Evolutionary conservation across 2,797 vertebrate species (phyloP).

Genomic region (Hyperoplus immaculatus): DNA sequence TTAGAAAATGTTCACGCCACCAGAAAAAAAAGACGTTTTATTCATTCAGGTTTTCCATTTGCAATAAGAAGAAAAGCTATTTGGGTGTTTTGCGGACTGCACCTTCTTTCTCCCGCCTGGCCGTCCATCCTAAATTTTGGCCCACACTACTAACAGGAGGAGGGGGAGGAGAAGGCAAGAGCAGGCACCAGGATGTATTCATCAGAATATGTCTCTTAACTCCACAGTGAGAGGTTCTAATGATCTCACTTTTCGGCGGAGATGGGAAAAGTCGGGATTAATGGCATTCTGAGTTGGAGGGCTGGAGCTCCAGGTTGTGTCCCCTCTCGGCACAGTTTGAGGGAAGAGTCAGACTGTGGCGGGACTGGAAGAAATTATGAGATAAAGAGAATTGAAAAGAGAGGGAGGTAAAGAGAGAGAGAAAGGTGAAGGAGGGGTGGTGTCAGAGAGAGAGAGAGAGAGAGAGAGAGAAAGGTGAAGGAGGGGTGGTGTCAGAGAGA

Average conservation of each 20-base stretch:
- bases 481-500: constrained; percentile 59
- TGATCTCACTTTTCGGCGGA: constrained; percentile 83
- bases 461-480: constrained; percentile 59
- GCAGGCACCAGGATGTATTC: constrained; percentile 69
- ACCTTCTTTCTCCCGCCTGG: constrained; percentile 12
- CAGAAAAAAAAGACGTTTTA: background rate
- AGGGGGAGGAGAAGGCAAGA: constrained; percentile 45
- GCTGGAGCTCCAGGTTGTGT: constrained; percentile 78
- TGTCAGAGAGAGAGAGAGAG: constrained; percentile 59
- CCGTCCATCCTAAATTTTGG: constrained; percentile 29
- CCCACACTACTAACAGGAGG: constrained; percentile 34
- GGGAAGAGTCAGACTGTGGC: constrained; percentile 68
- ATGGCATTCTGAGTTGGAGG: constrained; percentile 77
- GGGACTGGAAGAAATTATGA: constrained; percentile 83
- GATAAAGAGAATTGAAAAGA: constrained; percentile 69
- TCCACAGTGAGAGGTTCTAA: constrained; percentile 74
- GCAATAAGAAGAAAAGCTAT: background rate
- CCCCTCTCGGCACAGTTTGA: constrained; percentile 71
- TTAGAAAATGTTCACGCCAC: constrained; percentile 10
- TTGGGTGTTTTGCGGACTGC: background rate
- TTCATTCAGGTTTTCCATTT: constrained; percentile 1
- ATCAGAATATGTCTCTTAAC: constrained; percentile 76
- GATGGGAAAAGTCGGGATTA: constrained; percentile 76
- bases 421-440: constrained; percentile 59
- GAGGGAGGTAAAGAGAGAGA: constrained; percentile 57